Conservation (phyloP, 2,113 vertebrate species). For the Cyphomyrus discorhynchus region DNA sequence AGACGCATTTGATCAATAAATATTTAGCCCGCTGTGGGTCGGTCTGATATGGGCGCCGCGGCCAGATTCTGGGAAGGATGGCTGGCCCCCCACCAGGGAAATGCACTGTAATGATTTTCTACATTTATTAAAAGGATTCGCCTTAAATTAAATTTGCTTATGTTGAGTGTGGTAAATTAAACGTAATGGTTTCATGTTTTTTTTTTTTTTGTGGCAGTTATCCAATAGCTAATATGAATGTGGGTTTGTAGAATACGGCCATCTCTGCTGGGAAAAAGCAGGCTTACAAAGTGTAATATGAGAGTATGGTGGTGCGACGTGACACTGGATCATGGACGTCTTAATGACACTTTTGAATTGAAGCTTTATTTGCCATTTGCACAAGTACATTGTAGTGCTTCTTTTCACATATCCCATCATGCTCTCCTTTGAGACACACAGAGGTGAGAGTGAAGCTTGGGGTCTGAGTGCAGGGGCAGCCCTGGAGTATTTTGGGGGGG, state of each 20-base stretch:
- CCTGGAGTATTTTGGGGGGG: background rate
- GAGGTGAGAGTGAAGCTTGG: background rate
- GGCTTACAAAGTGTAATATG: background rate
- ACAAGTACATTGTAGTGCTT: background rate
- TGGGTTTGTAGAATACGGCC: background rate
- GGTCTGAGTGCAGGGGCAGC: background rate
- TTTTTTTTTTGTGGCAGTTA: conserved; percentile 14
- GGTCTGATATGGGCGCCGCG: background rate
- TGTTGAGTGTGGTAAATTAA: conserved; percentile 25
- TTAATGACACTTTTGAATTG: background rate
- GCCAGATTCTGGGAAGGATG: background rate
- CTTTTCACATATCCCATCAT: background rate
- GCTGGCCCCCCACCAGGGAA: conserved; percentile 27
- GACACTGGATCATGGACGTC: background rate
- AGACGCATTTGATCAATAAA: conserved; percentile 67
- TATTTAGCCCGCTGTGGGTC: conserved; percentile 27
- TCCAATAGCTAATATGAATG: conserved; percentile 12
- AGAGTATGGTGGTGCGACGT: background rate
- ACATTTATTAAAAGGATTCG: conserved; percentile 34
- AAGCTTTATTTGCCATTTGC: background rate
- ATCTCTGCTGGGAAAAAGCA: background rate
- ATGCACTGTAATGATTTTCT: conserved; percentile 33
- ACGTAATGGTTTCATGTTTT: conserved; percentile 19
- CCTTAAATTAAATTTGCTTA: conserved; percentile 25
- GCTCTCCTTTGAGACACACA: background rate